Conservation (phyloP, 2,797 vertebrate genomes). For the Ctenopoma kingsleyae region DNA sequence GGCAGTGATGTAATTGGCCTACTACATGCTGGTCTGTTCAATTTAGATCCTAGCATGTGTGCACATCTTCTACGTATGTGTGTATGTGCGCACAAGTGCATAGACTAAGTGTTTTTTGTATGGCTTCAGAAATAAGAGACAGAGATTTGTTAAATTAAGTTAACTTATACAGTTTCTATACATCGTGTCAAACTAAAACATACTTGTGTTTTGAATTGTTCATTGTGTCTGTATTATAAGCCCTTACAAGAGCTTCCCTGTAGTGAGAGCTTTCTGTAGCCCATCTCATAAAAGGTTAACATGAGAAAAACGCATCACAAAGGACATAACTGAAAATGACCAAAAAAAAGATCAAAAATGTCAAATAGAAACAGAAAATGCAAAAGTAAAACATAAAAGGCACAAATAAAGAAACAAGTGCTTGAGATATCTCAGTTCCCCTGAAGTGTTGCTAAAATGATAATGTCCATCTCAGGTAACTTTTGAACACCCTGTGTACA, state of each 20-base stretch:
- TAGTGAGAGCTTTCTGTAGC: constrained; percentile 9
- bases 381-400: background rate
- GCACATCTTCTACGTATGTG: constrained; percentile 11
- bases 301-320: background rate
- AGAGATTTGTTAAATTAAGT: constrained; percentile 7
- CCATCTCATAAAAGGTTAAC: constrained; percentile 15
- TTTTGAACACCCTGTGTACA: constrained; percentile 43
- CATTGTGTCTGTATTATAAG: constrained; percentile 1
- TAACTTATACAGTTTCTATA: too few relatives aligned
- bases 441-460: constrained; percentile 19
- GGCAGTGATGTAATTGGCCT: constrained; percentile 83
- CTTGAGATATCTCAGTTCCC: background rate
- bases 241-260: constrained; percentile 9
- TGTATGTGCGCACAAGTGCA: constrained; percentile 19
- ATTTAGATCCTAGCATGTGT: constrained; percentile 66
- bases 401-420: constrained; percentile 9
- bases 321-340: background rate
- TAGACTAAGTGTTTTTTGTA: constrained; percentile 20
- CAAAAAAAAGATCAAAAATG: constrained; percentile 11
- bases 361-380: background rate
- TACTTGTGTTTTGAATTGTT: background rate
- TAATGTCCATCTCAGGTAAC: constrained; percentile 25
- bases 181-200: background rate
- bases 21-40: constrained; percentile 82
- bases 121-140: constrained; percentile 19